phyloP scores from a whole-genome alignment of 2,113 vertebrate species.

The Rana temporaria region DNA sequence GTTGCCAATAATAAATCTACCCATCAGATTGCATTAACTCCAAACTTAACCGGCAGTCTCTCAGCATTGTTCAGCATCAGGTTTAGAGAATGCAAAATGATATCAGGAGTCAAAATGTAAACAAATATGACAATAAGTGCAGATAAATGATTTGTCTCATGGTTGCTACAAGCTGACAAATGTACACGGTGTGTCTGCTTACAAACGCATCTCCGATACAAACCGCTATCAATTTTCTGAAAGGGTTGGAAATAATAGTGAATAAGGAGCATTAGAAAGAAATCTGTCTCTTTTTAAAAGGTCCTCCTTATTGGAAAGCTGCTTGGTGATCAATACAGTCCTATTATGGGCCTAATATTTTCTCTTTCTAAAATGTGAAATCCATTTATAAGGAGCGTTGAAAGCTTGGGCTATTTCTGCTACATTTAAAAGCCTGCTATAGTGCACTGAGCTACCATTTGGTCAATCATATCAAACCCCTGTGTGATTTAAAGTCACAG shows the following conservation, averaged over 20 bases:
- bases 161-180: constrained; percentile 6
- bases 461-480: constrained; percentile 25
- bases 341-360: constrained; percentile 45
- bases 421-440: constrained; percentile 30
- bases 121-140: background rate
- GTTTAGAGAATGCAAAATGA: background rate
- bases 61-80: background rate
- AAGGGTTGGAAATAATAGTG: constrained; percentile 37
- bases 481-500: constrained; percentile 15
- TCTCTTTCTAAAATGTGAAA: constrained; percentile 38
- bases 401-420: constrained; percentile 37
- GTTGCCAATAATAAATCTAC: too few species aligned
- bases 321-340: constrained; percentile 37
- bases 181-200: constrained; percentile 30
- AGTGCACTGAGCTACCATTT: constrained; percentile 10
- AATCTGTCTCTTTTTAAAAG: constrained; percentile 45
- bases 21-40: background rate
- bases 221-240: constrained; percentile 30
- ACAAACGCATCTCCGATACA: constrained; percentile 7
- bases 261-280: constrained; percentile 37
- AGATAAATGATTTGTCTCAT: constrained; percentile 5
- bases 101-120: background rate
- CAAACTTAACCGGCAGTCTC: background rate
- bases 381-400: constrained; percentile 24
- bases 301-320: constrained; percentile 23